Conservation (phyloP, 2,797 vertebrate genomes). For the Lates japonicus region DNA sequence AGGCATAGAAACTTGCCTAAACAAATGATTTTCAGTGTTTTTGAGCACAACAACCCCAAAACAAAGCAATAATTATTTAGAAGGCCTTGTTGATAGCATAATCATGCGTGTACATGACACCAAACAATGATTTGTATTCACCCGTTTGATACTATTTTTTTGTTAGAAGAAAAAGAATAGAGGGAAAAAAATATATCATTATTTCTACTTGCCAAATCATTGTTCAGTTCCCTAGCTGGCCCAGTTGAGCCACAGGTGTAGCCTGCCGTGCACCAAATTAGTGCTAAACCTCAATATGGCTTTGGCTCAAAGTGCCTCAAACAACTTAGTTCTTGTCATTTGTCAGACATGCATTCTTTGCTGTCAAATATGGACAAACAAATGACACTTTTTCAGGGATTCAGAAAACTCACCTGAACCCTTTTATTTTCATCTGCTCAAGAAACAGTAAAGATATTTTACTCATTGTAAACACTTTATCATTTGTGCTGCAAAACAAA, state of each 20-base stretch:
- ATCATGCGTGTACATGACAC: background rate
- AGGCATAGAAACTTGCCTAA: background rate
- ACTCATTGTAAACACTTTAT: background rate
- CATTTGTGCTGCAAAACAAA: background rate
- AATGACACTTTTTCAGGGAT: too few relatives aligned
- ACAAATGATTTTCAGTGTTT: background rate
- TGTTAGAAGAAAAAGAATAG: background rate
- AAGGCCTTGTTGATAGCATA: background rate
- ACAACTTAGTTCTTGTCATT: background rate
- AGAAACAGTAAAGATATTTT: background rate
- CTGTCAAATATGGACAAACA: too few relatives aligned
- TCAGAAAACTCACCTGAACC: too few relatives aligned
- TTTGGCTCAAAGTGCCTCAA: too few relatives aligned
- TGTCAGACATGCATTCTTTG: background rate
- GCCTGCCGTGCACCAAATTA: background rate
- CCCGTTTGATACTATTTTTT: background rate
- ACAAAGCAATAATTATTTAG: background rate
- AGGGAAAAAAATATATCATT: background rate
- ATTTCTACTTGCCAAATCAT: background rate
- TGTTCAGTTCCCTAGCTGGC: background rate
- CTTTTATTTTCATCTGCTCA: background rate
- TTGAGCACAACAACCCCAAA: background rate
- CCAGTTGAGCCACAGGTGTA: background rate
- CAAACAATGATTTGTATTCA: constrained; percentile 2
- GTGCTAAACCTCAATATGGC: background rate